These are phyloP conservation scores for Syngnathus acus DNA, from an alignment of 2,797 vertebrate genomes.

Conservation along the genomic window DNA sequence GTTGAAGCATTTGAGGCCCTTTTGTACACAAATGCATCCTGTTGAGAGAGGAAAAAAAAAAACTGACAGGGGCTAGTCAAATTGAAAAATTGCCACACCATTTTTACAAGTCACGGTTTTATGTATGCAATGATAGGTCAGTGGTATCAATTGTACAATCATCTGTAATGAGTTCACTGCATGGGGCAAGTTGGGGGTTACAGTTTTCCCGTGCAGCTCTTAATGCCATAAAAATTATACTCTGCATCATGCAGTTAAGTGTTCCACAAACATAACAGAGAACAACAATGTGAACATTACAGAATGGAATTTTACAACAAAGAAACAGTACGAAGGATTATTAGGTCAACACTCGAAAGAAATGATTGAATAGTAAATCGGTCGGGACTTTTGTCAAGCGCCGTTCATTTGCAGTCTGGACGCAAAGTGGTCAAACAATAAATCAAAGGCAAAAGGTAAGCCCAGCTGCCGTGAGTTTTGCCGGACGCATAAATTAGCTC, in stretches of 20 bases:
- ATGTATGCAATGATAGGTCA: conserved; percentile 37
- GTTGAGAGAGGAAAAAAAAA: conserved; percentile 26
- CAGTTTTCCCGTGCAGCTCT: conserved; percentile 55
- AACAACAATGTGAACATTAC: conserved; percentile 63
- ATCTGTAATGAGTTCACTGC: conserved; percentile 43
- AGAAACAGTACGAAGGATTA: conserved; percentile 18
- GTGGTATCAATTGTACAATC: conserved; percentile 64
- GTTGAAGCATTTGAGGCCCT: conserved; percentile 57
- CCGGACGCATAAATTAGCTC: too few relatives aligned
- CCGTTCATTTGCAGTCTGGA: background rate
- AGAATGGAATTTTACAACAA: conserved; percentile 42
- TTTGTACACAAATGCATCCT: conserved; percentile 48
- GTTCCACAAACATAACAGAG: conserved; percentile 72
- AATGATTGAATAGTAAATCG: background rate
- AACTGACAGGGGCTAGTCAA: conserved; percentile 52
- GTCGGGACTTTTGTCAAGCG: background rate
- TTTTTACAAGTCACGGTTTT: conserved; percentile 47
- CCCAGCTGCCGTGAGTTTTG: too few relatives aligned
- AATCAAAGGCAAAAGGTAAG: background rate
- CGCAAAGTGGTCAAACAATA: background rate
- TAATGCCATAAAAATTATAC: conserved; percentile 61
- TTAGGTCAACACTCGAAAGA: background rate
- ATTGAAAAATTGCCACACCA: conserved; percentile 40
- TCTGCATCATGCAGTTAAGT: conserved; percentile 72
- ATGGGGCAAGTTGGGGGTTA: conserved; percentile 39